Evolutionary conservation across 2,888 invertebrate species (phyloP).

Genomic region (Thyatira batis): DNA sequence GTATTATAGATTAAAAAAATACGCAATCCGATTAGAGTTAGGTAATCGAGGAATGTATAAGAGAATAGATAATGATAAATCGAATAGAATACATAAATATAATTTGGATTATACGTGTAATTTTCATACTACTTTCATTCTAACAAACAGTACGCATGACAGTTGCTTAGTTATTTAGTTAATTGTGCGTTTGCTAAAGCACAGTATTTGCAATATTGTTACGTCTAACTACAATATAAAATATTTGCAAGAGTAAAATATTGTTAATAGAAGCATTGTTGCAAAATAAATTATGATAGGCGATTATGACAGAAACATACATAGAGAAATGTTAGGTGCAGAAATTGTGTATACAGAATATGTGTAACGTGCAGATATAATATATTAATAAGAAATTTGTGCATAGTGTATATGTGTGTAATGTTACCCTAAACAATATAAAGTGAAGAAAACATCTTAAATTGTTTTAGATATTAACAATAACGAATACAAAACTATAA

Average conservation of each 20-base stretch:
- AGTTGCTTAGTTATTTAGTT: conserved; percentile 70
- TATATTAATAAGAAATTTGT: conserved; percentile 7
- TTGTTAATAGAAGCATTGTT: conserved; percentile 57
- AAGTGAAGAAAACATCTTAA: conserved; percentile 78
- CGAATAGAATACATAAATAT: conserved; percentile 54
- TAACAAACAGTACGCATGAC: conserved; percentile 78
- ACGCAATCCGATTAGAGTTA: conserved; percentile 63
- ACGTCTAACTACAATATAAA: conserved; percentile 54
- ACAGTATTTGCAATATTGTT: conserved; percentile 48
- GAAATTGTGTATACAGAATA: conserved; percentile 28
- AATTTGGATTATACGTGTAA: conserved; percentile 52
- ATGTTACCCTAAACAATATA: conserved; percentile 18
- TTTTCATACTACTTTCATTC: conserved; percentile 51
- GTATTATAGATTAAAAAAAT: conserved; percentile 42
- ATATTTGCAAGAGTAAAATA: conserved; percentile 37
- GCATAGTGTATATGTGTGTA: conserved; percentile 14
- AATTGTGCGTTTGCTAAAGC: conserved; percentile 74
- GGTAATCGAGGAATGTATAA: conserved; percentile 69
- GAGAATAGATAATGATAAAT: conserved; percentile 58
- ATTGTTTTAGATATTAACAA: conserved; percentile 34
- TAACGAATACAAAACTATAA: conserved; percentile 33
- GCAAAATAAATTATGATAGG: conserved; percentile 37
- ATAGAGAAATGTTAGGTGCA: conserved; percentile 27
- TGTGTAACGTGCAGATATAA: conserved; percentile 20
- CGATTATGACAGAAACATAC: conserved; percentile 31